Conservation (phyloP, 2,888 invertebrate genomes). For the Ichneumoninae sp. region DNA sequence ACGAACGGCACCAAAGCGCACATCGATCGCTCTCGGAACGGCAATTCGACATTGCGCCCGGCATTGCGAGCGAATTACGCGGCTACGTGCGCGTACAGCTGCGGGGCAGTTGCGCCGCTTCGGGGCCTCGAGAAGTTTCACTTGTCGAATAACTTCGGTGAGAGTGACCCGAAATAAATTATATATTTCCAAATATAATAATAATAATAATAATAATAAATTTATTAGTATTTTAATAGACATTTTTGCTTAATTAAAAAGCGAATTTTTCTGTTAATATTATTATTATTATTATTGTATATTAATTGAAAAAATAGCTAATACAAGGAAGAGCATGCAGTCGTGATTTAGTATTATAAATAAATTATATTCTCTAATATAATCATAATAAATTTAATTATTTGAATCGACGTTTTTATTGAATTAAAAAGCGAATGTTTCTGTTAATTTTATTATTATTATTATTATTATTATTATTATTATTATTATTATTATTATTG, state of each 20-base stretch:
- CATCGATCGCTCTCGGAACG: conserved; percentile 58
- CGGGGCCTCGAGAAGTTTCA: conserved; percentile 76
- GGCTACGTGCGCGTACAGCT: conserved; percentile 3
- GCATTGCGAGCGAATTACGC: conserved; percentile 35
- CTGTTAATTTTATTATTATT: no score
- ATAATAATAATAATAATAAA: no score
- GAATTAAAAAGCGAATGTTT: background rate
- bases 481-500: no score
- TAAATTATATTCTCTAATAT: conserved; percentile 58
- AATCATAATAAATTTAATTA: background rate
- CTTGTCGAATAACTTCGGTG: conserved; percentile 81
- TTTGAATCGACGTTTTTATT: background rate
- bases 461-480: no score
- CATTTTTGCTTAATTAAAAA: background rate
- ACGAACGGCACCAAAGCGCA: conserved; percentile 52
- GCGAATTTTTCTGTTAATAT: background rate
- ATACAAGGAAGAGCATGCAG: no score
- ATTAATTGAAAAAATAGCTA: no score
- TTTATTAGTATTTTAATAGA: background rate
- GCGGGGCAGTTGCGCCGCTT: conserved; percentile 8
- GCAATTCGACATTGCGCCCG: conserved; percentile 62
- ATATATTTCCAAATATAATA: conserved; percentile 17
- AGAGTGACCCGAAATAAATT: conserved; percentile 75
- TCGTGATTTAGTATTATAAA: background rate
- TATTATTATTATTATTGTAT: no score